Percentiles rank a stretch among this genome's conserved stretches.
Conservation (phyloP, 2,888 invertebrate genomes). For the Lithophane ornitopus region DNA sequence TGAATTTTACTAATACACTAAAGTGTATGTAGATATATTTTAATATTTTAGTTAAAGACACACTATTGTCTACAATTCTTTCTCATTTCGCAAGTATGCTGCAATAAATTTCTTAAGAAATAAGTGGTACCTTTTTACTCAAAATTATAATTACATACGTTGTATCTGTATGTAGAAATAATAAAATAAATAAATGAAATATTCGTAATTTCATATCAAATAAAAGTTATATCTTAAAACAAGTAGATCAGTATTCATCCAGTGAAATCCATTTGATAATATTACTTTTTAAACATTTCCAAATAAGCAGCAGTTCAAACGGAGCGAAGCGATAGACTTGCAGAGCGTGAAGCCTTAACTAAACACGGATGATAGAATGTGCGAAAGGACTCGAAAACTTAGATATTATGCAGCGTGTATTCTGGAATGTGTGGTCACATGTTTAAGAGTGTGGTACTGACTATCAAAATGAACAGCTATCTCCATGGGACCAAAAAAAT, state of each 20-base stretch:
- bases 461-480: too few relatives aligned
- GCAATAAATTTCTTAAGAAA: too few relatives aligned
- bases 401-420: not conserved
- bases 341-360: constrained; percentile 83
- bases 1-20: not conserved
- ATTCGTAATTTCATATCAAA: not conserved
- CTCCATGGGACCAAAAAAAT: too few relatives aligned
- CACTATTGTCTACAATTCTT: too few relatives aligned
- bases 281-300: constrained; percentile 83
- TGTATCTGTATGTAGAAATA: too few relatives aligned
- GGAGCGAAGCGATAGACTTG: constrained; percentile 80
- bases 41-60: too few relatives aligned
- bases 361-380: constrained; percentile 68
- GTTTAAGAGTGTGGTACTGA: not conserved
- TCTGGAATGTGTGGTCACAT: not conserved
- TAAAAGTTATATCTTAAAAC: constrained; percentile 12
- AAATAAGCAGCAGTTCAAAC: constrained; percentile 84
- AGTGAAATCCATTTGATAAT: constrained; percentile 78
- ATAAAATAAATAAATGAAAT: too few relatives aligned
- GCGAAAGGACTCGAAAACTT: not conserved
- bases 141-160: too few relatives aligned
- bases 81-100: too few relatives aligned
- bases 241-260: constrained; percentile 64
- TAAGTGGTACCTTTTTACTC: too few relatives aligned
- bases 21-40: too few relatives aligned